Conservation (phyloP, 2,888 invertebrate species). For the Lochmaea capreae region DNA sequence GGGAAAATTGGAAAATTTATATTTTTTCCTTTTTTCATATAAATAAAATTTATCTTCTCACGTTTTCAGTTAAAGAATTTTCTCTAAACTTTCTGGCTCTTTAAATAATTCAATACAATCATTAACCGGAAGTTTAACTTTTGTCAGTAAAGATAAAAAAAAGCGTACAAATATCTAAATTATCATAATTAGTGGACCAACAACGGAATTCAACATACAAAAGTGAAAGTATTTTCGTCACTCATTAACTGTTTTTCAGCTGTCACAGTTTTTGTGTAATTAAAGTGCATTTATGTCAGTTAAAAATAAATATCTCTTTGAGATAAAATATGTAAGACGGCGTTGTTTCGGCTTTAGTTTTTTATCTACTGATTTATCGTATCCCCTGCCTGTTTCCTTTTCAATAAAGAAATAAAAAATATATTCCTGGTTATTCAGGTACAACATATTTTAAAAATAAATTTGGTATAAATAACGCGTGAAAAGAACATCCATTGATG, state of each 20-base stretch:
- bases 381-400: neutral
- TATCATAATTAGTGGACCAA: conserved; percentile 27
- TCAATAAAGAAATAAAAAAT: neutral
- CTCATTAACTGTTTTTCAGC: conserved; percentile 40
- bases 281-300: conserved; percentile 41
- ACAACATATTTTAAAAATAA: neutral
- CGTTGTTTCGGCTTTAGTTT: conserved; percentile 4
- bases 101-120: no score
- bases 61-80: no score
- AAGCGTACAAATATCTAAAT: conserved; percentile 25
- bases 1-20: no score
- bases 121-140: conserved; percentile 17
- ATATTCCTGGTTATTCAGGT: neutral
- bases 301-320: conserved; percentile 39
- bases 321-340: conserved; percentile 21
- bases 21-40: no score
- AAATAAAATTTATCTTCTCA: no score
- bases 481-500: neutral
- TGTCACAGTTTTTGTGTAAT: conserved; percentile 46
- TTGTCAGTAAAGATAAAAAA: conserved; percentile 11
- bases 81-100: no score
- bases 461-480: neutral
- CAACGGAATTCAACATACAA: conserved; percentile 12
- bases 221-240: conserved; percentile 35
- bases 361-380: conserved; percentile 22